Conservation (phyloP, 2,797 vertebrate species). For the Melanogrammus aeglefinus region DNA sequence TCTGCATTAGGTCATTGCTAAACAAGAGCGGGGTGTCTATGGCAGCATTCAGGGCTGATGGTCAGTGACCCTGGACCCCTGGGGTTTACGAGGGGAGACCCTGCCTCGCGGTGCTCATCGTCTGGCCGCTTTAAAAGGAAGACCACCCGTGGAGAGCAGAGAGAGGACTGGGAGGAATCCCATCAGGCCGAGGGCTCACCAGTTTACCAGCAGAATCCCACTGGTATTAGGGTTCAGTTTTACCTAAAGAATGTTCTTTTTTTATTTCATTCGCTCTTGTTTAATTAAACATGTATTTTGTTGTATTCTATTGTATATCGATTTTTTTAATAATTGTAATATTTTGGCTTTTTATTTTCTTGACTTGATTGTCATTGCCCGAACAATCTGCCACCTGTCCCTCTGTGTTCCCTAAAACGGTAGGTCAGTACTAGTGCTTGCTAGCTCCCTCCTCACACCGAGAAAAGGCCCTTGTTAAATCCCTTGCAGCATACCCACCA, state of each 20-base stretch:
- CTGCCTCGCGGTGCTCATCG: background rate
- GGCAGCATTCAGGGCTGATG: background rate
- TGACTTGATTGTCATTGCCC: too few relatives aligned
- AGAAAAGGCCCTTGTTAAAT: too few relatives aligned
- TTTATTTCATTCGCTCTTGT: background rate
- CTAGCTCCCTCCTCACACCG: too few relatives aligned
- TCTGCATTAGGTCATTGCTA: constrained; percentile 52
- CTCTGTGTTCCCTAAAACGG: too few relatives aligned
- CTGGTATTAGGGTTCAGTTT: background rate
- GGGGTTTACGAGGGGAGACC: background rate
- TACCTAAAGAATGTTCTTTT: background rate
- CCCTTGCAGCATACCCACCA: too few relatives aligned
- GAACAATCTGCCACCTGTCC: too few relatives aligned
- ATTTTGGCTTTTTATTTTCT: too few relatives aligned
- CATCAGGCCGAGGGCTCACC: background rate
- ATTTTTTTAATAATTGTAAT: too few relatives aligned
- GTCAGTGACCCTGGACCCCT: background rate
- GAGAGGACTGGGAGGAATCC: too few relatives aligned
- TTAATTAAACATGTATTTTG: background rate
- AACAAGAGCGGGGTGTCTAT: constrained; percentile 52
- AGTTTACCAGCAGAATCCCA: background rate
- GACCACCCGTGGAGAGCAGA: background rate
- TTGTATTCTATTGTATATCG: background rate
- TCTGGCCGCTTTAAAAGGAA: too few relatives aligned
- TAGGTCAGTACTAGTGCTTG: too few relatives aligned